Evolutionary conservation across 2,888 invertebrate species (phyloP).

Genomic region (Conchocele bisecta): DNA sequence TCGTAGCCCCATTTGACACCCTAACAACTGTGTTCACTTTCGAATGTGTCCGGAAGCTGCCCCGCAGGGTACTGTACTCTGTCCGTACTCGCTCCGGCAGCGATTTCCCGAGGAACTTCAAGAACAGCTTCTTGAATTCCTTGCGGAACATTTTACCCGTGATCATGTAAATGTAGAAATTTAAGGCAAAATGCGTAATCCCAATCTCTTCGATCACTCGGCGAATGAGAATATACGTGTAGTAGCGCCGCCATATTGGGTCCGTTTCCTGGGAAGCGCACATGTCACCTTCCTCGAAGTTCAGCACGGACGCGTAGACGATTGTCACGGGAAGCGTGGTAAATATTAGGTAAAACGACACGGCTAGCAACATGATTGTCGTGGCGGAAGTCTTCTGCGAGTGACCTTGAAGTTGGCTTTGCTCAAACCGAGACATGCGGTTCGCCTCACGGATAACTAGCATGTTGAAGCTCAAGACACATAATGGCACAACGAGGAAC

Average conservation of each 20-base stretch:
- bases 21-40: too few relatives aligned
- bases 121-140: conserved; percentile 72
- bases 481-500: conserved; percentile 79
- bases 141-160: conserved; percentile 81
- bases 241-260: conserved; percentile 70
- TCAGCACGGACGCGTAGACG: conserved; percentile 71
- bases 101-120: conserved; percentile 47
- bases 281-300: conserved; percentile 64
- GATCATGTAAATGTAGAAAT: conserved; percentile 81
- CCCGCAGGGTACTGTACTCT: conserved; percentile 68
- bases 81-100: conserved; percentile 61
- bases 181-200: conserved; percentile 81
- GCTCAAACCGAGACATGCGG: conserved; percentile 69
- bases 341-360: conserved; percentile 80
- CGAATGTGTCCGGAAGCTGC: too few relatives aligned
- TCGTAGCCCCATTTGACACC: too few relatives aligned
- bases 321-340: conserved; percentile 80
- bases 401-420: conserved; percentile 46
- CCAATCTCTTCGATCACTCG: conserved; percentile 77
- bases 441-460: conserved; percentile 80
- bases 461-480: conserved; percentile 80
- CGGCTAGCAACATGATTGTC: conserved; percentile 80
- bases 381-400: conserved; percentile 76
- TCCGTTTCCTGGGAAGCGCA: conserved; percentile 57
- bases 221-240: conserved; percentile 69